These are phyloP conservation scores for Trialeurodes vaporariorum DNA, from an alignment of 1,140 invertebrate species.

Conservation along the genomic window DNA sequence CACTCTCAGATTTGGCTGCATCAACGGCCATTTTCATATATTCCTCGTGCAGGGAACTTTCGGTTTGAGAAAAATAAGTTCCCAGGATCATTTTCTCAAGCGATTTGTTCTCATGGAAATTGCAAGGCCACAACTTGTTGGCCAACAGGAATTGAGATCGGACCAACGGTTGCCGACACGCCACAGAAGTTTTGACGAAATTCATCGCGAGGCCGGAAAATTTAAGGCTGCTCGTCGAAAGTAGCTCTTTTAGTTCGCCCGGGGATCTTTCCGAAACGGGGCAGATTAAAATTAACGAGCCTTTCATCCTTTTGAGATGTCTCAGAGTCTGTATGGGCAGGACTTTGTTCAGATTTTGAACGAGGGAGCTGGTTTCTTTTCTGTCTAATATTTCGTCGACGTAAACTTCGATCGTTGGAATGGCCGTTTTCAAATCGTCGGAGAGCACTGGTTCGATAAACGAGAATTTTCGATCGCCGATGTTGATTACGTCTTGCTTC, in stretches of 20 bases:
- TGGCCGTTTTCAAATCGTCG: not conserved
- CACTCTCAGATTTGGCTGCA: constrained; percentile 22
- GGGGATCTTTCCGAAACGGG: constrained; percentile 6
- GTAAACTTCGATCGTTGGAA: constrained; percentile 10
- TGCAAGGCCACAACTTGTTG: constrained; percentile 62
- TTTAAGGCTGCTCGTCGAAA: constrained; percentile 34
- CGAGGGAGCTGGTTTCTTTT: constrained; percentile 48
- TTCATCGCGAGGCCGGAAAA: constrained; percentile 36
- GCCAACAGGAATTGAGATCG: constrained; percentile 52
- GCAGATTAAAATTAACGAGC: constrained; percentile 15
- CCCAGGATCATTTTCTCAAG: constrained; percentile 50
- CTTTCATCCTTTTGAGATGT: constrained; percentile 58
- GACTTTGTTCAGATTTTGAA: constrained; percentile 43
- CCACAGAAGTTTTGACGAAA: constrained; percentile 45
- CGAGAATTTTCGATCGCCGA: not conserved
- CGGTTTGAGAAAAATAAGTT: constrained; percentile 45
- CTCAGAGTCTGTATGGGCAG: constrained; percentile 45
- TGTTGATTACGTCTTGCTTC: not conserved
- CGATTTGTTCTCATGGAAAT: constrained; percentile 67
- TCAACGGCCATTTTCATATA: constrained; percentile 50
- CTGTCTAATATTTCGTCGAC: constrained; percentile 20
- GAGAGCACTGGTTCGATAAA: not conserved
- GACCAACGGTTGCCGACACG: constrained; percentile 45
- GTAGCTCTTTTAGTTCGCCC: constrained; percentile 5
- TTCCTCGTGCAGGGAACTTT: constrained; percentile 44